phyloP scores from a whole-genome alignment of 1,140 invertebrate genomes.

The Danaus plexippus region DNA sequence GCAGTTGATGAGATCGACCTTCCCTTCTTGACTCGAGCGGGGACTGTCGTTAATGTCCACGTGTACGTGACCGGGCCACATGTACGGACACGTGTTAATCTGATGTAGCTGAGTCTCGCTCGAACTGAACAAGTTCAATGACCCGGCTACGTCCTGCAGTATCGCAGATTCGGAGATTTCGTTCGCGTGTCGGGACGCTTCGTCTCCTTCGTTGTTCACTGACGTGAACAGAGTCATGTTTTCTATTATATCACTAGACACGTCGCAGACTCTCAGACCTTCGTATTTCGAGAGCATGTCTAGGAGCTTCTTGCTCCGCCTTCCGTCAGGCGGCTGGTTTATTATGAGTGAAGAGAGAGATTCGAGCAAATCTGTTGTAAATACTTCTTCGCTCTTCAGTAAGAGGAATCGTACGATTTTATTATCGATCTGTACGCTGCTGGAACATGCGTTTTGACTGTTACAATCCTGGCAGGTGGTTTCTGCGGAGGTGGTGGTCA shows the following conservation, averaged over 20 bases:
- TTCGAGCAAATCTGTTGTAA: conserved; percentile 53
- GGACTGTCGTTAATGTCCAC: conserved; percentile 51
- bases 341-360: conserved; percentile 47
- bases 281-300: conserved; percentile 59
- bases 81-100: conserved; percentile 48
- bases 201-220: conserved; percentile 32
- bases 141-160: conserved; percentile 60
- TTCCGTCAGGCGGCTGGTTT: conserved; percentile 30
- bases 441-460: conserved; percentile 32
- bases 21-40: conserved; percentile 56
- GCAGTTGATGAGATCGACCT: conserved; percentile 66
- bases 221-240: conserved; percentile 47
- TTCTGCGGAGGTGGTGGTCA: conserved; percentile 35
- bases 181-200: conserved; percentile 31
- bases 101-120: conserved; percentile 56
- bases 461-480: conserved; percentile 37
- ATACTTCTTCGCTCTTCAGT: conserved; percentile 56
- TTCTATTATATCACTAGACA: conserved; percentile 60
- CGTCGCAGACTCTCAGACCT: conserved; percentile 54
- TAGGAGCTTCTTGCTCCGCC: conserved; percentile 44
- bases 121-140: conserved; percentile 56
- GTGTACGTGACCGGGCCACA: conserved; percentile 58
- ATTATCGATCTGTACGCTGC: conserved; percentile 47
- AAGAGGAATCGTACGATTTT: conserved; percentile 64
- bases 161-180: conserved; percentile 51